Evolutionary conservation across 2,113 vertebrate species (phyloP).

Genomic region (Trichechus manatus): DNA sequence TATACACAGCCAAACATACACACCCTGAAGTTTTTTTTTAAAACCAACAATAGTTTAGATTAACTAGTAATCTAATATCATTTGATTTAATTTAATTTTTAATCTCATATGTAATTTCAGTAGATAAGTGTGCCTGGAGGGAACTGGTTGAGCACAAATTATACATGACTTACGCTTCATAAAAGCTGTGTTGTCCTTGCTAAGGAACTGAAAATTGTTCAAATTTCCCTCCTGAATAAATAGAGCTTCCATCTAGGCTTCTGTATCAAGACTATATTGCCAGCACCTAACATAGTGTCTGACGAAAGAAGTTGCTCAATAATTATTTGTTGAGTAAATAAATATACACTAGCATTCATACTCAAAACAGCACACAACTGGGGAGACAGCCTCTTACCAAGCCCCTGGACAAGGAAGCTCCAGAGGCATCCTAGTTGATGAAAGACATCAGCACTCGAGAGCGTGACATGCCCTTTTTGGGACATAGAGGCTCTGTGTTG

Average conservation of each 20-base stretch:
- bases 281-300: neutral
- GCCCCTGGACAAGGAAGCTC: neutral
- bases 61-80: neutral
- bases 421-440: neutral
- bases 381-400: neutral
- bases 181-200: neutral
- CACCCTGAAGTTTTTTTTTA: neutral
- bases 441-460: neutral
- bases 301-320: neutral
- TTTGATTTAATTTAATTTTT: neutral
- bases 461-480: neutral
- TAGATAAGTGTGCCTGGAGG: neutral
- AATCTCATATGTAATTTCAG: neutral
- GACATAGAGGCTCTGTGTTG: neutral
- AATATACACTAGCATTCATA: neutral
- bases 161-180: neutral
- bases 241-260: neutral
- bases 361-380: neutral
- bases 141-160: neutral
- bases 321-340: constrained; percentile 27
- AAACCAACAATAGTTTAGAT: neutral
- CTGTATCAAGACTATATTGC: neutral
- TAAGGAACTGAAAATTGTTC: neutral
- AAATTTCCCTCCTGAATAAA: neutral
- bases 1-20: neutral